Conservation (phyloP, 2,888 invertebrate species). For the Miltochrista miniata region DNA sequence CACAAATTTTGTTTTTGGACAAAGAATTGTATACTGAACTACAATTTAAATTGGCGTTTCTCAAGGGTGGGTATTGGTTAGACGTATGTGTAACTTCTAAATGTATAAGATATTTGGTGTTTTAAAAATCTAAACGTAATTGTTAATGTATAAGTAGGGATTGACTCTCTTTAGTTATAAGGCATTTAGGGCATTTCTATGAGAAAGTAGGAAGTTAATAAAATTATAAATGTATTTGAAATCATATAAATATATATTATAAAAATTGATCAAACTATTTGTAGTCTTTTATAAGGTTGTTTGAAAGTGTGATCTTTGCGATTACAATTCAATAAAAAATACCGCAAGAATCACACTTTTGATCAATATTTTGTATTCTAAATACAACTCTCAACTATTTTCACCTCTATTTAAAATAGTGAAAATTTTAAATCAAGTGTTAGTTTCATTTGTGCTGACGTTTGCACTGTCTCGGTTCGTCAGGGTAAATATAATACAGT, state of each 20-base stretch:
- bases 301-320: conserved; percentile 41
- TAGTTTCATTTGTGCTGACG: conserved; percentile 12
- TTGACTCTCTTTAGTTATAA: conserved; percentile 60
- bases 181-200: conserved; percentile 50
- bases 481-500: no score
- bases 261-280: conserved; percentile 58
- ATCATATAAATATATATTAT: conserved; percentile 29
- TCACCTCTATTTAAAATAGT: conserved; percentile 55
- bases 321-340: not conserved
- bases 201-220: conserved; percentile 46
- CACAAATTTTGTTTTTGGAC: no score
- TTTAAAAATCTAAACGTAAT: conserved; percentile 31
- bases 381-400: conserved; percentile 56
- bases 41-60: not conserved
- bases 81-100: conserved; percentile 16
- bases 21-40: no score
- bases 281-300: conserved; percentile 67
- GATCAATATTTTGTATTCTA: conserved; percentile 59
- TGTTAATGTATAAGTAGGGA: conserved; percentile 45
- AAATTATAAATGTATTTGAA: conserved; percentile 40
- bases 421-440: conserved; percentile 21
- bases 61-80: conserved; percentile 8
- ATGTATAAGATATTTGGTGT: conserved; percentile 40
- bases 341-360: conserved; percentile 37
- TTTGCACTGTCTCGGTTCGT: conserved; percentile 25